Evolutionary conservation across 2,113 vertebrate species (phyloP).

Genomic region (Indicator maculatus): DNA sequence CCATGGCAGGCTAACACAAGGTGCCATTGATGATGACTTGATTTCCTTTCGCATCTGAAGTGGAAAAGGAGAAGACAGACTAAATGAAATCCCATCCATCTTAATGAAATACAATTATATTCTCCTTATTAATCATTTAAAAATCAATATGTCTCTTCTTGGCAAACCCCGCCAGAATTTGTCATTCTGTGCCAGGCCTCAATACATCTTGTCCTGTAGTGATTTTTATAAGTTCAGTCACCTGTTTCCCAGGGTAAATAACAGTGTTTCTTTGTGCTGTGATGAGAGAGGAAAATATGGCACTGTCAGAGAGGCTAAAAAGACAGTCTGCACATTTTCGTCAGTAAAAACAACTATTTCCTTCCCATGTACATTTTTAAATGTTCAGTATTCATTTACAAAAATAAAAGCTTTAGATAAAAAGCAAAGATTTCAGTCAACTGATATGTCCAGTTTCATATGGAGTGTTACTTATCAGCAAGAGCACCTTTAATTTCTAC

Average conservation of each 20-base stretch:
- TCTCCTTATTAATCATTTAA: slow-evolving; percentile 99
- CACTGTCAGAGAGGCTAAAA: neutral
- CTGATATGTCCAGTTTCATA: neutral
- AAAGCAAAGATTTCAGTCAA: neutral
- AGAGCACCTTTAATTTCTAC: neutral
- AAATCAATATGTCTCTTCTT: slow-evolving; percentile 99
- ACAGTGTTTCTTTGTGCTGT: slow-evolving; percentile 69
- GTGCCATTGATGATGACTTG: slow-evolving; percentile 90
- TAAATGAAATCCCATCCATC: slow-evolving; percentile 99
- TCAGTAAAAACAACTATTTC: slow-evolving; percentile 28
- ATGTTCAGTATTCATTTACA: neutral
- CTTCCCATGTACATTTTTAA: slow-evolving; percentile 48
- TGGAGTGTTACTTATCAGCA: neutral
- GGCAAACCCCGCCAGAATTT: slow-evolving; percentile 93
- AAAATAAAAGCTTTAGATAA: neutral
- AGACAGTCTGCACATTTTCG: slow-evolving; percentile 52
- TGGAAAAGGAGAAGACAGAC: slow-evolving; percentile 96
- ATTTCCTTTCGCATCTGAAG: slow-evolving; percentile 94
- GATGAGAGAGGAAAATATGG: slow-evolving; percentile 13
- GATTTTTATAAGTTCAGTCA: slow-evolving; percentile 97
- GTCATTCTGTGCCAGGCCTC: slow-evolving; percentile 89
- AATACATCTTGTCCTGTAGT: slow-evolving; percentile 94
- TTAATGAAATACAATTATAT: slow-evolving; percentile 99
- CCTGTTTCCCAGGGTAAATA: slow-evolving; percentile 92
- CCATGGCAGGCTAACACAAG: slow-evolving; percentile 92